These are phyloP conservation scores for Thrips palmi DNA, from an alignment of 1,140 invertebrate genomes.

Conservation along the genomic window DNA sequence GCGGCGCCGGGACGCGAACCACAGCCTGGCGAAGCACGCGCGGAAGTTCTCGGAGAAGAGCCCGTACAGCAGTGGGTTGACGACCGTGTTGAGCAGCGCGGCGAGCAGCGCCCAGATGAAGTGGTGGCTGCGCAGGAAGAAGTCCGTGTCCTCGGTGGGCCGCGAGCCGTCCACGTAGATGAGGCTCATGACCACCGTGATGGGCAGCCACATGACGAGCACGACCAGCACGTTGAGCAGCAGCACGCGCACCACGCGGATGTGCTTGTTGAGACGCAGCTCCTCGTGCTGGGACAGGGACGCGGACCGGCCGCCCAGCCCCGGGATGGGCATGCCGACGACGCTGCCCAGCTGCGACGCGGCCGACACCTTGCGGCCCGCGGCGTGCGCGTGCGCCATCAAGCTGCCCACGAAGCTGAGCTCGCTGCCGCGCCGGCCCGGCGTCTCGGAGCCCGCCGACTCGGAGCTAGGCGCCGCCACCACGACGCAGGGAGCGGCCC, in stretches of 20 bases:
- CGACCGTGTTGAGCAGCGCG: constrained; percentile 48
- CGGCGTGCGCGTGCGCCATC: too few relatives aligned
- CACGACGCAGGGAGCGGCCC: constrained; percentile 26
- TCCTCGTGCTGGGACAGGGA: constrained; percentile 31
- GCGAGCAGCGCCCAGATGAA: constrained; percentile 35
- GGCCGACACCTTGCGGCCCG: constrained; percentile 24
- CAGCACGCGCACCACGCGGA: constrained; percentile 32
- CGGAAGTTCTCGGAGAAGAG: constrained; percentile 59
- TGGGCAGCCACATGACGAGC: constrained; percentile 38
- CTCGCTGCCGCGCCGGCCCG: too few relatives aligned
- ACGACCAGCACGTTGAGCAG: constrained; percentile 35
- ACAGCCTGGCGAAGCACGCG: constrained; percentile 28
- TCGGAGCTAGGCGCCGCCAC: too few relatives aligned
- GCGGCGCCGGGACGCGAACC: constrained; percentile 17
- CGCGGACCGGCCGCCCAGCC: constrained; percentile 23
- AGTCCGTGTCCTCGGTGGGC: constrained; percentile 26
- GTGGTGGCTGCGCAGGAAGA: constrained; percentile 30
- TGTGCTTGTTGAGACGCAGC: constrained; percentile 30
- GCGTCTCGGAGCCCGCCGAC: too few relatives aligned
- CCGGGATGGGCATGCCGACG: too few relatives aligned
- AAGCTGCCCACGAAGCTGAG: too few relatives aligned
- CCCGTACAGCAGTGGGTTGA: constrained; percentile 63
- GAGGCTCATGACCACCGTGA: constrained; percentile 31
- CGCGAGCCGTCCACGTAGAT: constrained; percentile 35
- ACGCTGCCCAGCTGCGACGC: constrained; percentile 21